Base-by-base conservation (phyloP, 2,888 invertebrate species). In the Marronus borbonicus region DNA sequence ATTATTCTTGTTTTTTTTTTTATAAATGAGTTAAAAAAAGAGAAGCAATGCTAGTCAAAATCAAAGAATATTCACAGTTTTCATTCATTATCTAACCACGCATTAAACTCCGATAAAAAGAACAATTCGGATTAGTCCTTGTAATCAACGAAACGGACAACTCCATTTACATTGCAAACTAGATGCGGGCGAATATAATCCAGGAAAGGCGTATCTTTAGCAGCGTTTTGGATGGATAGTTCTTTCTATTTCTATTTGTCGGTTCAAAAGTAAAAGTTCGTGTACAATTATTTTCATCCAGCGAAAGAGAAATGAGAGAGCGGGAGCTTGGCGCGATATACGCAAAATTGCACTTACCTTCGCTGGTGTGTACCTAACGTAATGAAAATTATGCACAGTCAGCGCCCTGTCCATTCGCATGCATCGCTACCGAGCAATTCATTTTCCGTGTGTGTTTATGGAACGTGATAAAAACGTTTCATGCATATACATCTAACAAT, bases 91-190 rank as follows among this genome's bases (percentile, higher is more conserved):
- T 36, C 17, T 65, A 39, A 65, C 20, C 65, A 0, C 17, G n/a
- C 20, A 65, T n/a, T 55, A 55, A 17, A 5, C n/a, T 2, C 7
- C 44, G 44, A 44, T 44, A 44, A 17, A 66, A 44, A 44, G 44
- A 36, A 50, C 24, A 68, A 5, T 52, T 49, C 50, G 50, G 8
- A 50, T 68, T 20, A 49, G 66, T 24, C 24, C 20, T 17, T 49
- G 68, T 28, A 68, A 68, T 68, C 50, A 68, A 68, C 66, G 8
- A 68, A 68, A 68, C 68, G 68, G 50, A 68, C 68, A 52, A 50
- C 28, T 50, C 12, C 50, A 68, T 68, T 50, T 52, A 28, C 49
- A 52, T 50, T 68, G 68, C 68, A 68, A 68, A 68, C 50, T 68
- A 68, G 7, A 44, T 39, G 39, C 20, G 17, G 10, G 17, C 14